phyloP scores from a whole-genome alignment of 2,888 invertebrate species.

The Acanthosoma haemorrhoidale region DNA sequence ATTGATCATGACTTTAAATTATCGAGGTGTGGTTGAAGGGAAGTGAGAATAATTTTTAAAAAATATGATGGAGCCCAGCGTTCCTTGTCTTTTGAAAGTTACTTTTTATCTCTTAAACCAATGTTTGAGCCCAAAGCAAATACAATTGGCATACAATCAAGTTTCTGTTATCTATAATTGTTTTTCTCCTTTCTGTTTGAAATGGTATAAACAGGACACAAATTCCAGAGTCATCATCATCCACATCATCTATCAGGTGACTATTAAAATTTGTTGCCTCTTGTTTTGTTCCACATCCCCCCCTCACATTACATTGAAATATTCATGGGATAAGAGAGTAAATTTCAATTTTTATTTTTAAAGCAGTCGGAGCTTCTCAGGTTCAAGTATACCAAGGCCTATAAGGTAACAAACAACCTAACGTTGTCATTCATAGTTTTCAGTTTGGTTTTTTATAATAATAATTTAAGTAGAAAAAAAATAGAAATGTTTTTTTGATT shows the following conservation, averaged over 20 bases:
- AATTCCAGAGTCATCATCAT: constrained; percentile 18
- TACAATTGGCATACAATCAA: not conserved
- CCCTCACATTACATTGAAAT: not conserved
- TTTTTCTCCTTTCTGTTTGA: not conserved
- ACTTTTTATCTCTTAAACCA: too few relatives aligned
- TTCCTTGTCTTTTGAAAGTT: too few relatives aligned
- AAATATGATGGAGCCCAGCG: too few relatives aligned
- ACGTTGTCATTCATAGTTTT: not conserved
- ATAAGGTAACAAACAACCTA: constrained; percentile 7
- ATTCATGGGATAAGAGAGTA: not conserved
- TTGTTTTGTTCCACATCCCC: not conserved
- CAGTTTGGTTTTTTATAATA: not conserved
- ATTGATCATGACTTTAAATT: too few relatives aligned
- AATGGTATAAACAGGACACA: not conserved
- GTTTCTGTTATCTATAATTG: not conserved
- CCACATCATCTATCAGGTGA: constrained; percentile 16
- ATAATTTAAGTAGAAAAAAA: not conserved
- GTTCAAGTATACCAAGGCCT: constrained; percentile 25
- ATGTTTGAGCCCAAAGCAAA: not conserved
- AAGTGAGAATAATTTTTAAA: too few relatives aligned
- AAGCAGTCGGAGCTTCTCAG: constrained; percentile 25
- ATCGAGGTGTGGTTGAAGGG: too few relatives aligned
- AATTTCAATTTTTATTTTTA: constrained; percentile 10
- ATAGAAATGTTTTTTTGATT: too few relatives aligned
- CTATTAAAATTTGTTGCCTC: not conserved